Evolutionary conservation across 2,113 vertebrate species (phyloP), one percentile per base, ranked within the genome.

Genomic region (Plecturocebus donacophilus): DNA sequence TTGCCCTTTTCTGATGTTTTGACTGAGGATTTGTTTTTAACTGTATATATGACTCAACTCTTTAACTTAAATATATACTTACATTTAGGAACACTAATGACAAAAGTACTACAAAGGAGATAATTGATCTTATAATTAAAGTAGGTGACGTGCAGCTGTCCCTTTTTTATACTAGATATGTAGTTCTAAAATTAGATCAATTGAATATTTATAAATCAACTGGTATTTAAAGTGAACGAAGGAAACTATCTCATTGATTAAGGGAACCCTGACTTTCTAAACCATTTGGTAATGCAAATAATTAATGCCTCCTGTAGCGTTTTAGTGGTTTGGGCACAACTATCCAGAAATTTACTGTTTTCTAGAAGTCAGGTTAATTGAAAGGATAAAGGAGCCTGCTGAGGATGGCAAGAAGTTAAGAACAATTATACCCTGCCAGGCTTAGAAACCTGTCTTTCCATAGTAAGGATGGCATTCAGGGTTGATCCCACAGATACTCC

Each of bases 11-110:
- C 68, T 91, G 61, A 96, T 88, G 23, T 92, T 96, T 96, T 86
- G 45, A 85, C n/a, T 75, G 82, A 93, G 71, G 92, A 77, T 85
- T 96, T 97, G 87, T 52, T 85, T 96, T 97, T 92, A 95, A 80
- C 47, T 52, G 52, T 84, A 77, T 77, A 17, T 86, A 20, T 96
- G 71, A 87, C 35, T 49, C 68, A 96, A 92, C 64, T 96, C 58
- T 95, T 95, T 66, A 95, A 85, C 68, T 87, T 95, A 93, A 94
- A 80, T 84, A 87, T 90, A 68, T 91, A 56, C 32, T 73, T 90
- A 64, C 30, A 77, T 89, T 96, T 86, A 82, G 30, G 54, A 79
- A 94, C 92, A 68, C 68, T 58, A 92, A 81, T 71, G 52, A 64
- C 42, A 88, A 73, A 82, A 83, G 45, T 35, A 58, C 8, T 77